Evolutionary conservation across 1,140 invertebrate genomes (phyloP).

Genomic region (Brachionus rotundiformis): DNA sequence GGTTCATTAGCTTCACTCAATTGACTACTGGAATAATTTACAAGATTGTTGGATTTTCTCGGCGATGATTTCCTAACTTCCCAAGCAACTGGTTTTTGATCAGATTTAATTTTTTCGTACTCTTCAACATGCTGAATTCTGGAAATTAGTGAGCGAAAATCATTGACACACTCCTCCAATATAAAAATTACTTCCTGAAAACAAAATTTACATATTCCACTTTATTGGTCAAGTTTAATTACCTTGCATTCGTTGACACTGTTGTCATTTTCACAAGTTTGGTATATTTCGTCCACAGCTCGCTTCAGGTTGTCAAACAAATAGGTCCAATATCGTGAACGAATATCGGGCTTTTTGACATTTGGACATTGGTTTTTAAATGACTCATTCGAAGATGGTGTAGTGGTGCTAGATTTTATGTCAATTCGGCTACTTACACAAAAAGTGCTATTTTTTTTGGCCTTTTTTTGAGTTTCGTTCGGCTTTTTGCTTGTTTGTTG

Average conservation of each 20-base stretch:
- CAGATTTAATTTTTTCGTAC: constrained; percentile 76
- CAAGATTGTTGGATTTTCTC: constrained; percentile 59
- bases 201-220: neutral
- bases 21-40: constrained; percentile 7
- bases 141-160: constrained; percentile 87
- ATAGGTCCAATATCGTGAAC: constrained; percentile 81
- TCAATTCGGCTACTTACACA: neutral
- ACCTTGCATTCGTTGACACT: constrained; percentile 71
- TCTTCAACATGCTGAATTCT: constrained; percentile 89
- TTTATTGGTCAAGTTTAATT: constrained; percentile 40
- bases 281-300: constrained; percentile 76
- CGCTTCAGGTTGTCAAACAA: constrained; percentile 88
- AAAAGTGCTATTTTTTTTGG: neutral
- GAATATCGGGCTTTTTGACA: constrained; percentile 17
- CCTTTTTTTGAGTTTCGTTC: neutral
- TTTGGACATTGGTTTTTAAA: neutral
- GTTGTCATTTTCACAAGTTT: constrained; percentile 71
- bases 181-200: constrained; percentile 87
- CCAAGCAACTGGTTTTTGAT: constrained; percentile 86
- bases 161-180: constrained; percentile 85
- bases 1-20: neutral
- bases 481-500: neutral
- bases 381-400: neutral
- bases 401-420: neutral
- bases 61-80: constrained; percentile 89